Base-by-base conservation (phyloP, 2,888 invertebrate genomes). In the Pterostichus madidus region DNA sequence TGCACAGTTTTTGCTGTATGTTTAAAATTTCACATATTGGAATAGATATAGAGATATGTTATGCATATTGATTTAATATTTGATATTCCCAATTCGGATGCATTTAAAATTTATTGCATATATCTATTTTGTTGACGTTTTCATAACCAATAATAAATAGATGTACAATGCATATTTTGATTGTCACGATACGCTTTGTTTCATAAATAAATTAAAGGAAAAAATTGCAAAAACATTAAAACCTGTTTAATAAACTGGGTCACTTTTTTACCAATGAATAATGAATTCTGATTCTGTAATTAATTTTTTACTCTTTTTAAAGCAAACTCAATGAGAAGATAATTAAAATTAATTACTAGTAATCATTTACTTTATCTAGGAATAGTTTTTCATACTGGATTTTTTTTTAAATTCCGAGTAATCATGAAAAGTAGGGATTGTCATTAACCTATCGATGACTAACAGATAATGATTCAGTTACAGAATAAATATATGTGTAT, bases 111-210 rank as follows among this genome's bases (percentile, higher is more conserved):
- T 71, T 71, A 71, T 71, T 71, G 68, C 68, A 44, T 71, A 71
- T 71, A 71, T 71, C 39, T 71, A 71, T 71, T 71, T 71, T 71
- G 68, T 71, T 71, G 68, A 71, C 68, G 68, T 39, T 71, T 71
- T 71, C 68, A 71, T 71, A 44, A 44, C 68, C 68, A 44, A 71
- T 71, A 46, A 71, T 71, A 71, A 44, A 71, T 71, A 71, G 44
- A 24, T 44, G 68, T 15, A 71, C 44, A 44, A 39, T 71, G 44
- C 44, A 71, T 71, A 71, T 71, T 71, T 71, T 39, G 68, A 44
- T 71, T 71, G 68, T 39, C 17, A 39, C 68, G 17, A 68, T 44
- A 15, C 39, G 68, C 17, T 44, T 68, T 68, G 44, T 44, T 44
- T 46, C 44, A 39, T 71, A 44, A 44, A 71, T 17, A 71, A 71